Base-by-base conservation (phyloP, 2,888 invertebrate species). In the Drosophila niveifrons region DNA sequence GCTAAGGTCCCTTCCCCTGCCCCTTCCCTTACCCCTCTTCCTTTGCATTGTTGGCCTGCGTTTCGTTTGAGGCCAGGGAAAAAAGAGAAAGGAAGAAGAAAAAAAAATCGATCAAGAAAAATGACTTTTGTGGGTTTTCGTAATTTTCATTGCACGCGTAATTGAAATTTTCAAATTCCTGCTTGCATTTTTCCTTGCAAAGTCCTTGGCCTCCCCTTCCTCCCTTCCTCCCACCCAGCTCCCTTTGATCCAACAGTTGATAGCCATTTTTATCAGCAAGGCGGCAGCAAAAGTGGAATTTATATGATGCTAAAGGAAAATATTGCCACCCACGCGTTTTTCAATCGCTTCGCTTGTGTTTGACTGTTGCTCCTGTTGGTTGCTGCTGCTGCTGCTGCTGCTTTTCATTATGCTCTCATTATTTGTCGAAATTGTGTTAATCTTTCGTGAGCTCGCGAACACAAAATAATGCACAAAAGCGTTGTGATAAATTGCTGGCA, bases 131-230 rank as follows among this genome's bases (percentile, higher is more conserved):
- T 87, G 87, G 85, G 84, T 86, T 86, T 87, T 82, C 82, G 90
- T 90, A 88, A 88, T 90, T 90, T 90, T 88, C 87, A 89, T 88
- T 89, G 85, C 86, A 85, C 85, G 88, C 89, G 90, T 90, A 90
- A 90, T 90, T 90, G 90, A 90, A 90, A 90, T 90, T 90, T 90
- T 90, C 81, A 86, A 90, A 90, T 90, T 89, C 89, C 80, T 86
- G 72, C 84, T 86, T 84, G 86, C 84, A 84, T 84, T 85, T 82
- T 79, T 81, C 75, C 50, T 29, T 31, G 28, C 18, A 62, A 44
- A 11, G 55, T 56, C 43, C 13, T 31, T 55, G 43, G 23, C 23
- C 15, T 11, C 13, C 7, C 13, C n/a, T 28, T 44, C 11, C 4
- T n/a, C 7, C 13, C n/a, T 28, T 44, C 11, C 4, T n/a, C 8